Conservation (phyloP, 2,888 invertebrate species). For the Meloe dianella region DNA sequence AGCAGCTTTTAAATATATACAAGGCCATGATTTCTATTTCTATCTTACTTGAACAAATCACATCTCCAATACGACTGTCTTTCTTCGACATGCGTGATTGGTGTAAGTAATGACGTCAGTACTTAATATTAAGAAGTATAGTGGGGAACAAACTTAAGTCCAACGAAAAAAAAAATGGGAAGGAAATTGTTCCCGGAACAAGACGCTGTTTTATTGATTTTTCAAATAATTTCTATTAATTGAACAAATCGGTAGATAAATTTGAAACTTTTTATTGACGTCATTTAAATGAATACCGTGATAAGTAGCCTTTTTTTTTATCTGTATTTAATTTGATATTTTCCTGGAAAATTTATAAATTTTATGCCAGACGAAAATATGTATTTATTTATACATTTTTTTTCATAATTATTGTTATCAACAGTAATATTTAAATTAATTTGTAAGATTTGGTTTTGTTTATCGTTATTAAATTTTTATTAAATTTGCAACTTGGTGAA, state of each 20-base stretch:
- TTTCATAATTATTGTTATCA: background rate
- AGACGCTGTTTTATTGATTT: background rate
- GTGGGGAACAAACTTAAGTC: background rate
- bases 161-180: background rate
- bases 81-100: constrained; percentile 38
- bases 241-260: background rate
- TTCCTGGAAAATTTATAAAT: background rate
- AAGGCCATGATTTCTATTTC: constrained; percentile 39
- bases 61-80: constrained; percentile 17
- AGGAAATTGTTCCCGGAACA: constrained; percentile 40
- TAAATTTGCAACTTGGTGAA: constrained; percentile 7
- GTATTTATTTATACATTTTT: background rate
- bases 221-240: background rate
- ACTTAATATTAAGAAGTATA: constrained; percentile 4
- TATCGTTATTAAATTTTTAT: constrained; percentile 9
- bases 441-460: background rate
- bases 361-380: background rate
- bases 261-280: background rate
- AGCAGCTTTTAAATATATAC: constrained; percentile 44
- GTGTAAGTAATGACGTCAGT: constrained; percentile 27
- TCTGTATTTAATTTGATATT: background rate
- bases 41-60: background rate
- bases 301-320: background rate
- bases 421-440: background rate
- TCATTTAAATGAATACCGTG: background rate